Base-by-base conservation (phyloP, 2,113 vertebrate genomes). In the Calidris pugnax region DNA sequence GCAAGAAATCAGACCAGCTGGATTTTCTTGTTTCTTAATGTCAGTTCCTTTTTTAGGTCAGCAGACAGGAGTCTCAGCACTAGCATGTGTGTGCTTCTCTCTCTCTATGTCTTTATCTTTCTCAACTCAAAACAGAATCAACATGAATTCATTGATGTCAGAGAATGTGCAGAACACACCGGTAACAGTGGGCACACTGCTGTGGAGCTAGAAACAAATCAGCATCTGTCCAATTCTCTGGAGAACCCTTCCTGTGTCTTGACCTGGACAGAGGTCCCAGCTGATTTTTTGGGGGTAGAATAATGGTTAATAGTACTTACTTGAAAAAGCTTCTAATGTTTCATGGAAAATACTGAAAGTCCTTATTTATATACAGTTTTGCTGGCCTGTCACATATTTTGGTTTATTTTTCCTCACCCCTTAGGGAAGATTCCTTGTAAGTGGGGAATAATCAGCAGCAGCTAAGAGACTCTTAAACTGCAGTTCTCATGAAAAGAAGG, bases 1-100 rank as follows among this genome's bases (percentile, higher is more conserved):
- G 95, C 93, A 90, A 79, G 81, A 94, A 93, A 80, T 95, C 85
- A 95, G 80, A 94, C 80, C 89, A 97, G 94, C 94, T 96, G 96
- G 89, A 88, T 97, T 95, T 97, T 75, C 92, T 93, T 32, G 10
- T 86, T 92, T 97, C 78, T 91, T 91, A 92, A 79, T 90, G 91
- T 85, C 84, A 74, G 4, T 96, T 97, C 69, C 41, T 71, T 92
- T 88, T 91, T 73, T 90, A 97, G 89, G 77, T 95, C 84, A 93
- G 87, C 85, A 96, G 92, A 78, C 62, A 85, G 64, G 66, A 95
- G 74, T 78, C 87, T 95, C 74, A 82, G 85, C 78, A n/a, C 66
- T 93, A 60, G 23, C 23, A 71, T 56, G 71, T 75, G 37, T 66
- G 35, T 78, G 48, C 53, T 68, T 87, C 62, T 87, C 62, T 57